These are phyloP conservation scores for Bombus waltoni DNA, from an alignment of 1,140 invertebrate species.

Conservation along the genomic window DNA sequence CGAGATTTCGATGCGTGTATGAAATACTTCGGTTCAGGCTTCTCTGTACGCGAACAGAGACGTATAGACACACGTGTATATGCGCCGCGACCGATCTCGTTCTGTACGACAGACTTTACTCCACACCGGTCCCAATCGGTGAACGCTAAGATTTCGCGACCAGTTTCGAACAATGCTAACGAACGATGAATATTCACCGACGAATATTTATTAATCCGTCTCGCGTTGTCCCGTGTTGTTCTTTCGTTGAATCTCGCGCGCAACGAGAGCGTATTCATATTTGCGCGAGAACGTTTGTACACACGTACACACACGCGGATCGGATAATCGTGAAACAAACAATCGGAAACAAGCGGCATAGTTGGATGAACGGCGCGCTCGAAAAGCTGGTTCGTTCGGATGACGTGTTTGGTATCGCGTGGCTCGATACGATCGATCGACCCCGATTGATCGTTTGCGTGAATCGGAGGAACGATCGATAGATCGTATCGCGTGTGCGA, in stretches of 20 bases:
- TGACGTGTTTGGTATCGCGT: neutral
- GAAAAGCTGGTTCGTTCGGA: constrained; percentile 25
- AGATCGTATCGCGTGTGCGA: neutral
- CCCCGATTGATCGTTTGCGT: constrained; percentile 12
- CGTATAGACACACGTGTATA: neutral
- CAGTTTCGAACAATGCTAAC: constrained; percentile 11
- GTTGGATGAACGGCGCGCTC: constrained; percentile 44
- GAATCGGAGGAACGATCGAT: neutral
- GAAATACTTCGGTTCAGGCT: neutral
- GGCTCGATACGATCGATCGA: constrained; percentile 36
- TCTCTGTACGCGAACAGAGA: too few species aligned
- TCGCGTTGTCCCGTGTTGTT: neutral
- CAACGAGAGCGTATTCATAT: constrained; percentile 15
- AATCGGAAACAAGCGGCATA: constrained; percentile 63
- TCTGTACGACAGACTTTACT: neutral
- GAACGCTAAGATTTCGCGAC: neutral
- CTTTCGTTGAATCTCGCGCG: constrained; percentile 28
- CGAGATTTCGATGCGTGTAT: constrained; percentile 33
- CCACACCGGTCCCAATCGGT: neutral
- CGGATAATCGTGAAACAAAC: constrained; percentile 33
- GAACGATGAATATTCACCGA: constrained; percentile 36
- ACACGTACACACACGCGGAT: neutral
- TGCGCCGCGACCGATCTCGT: neutral
- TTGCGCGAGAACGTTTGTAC: neutral
- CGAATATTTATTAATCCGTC: constrained; percentile 34